Evolutionary conservation across 2,797 vertebrate species (phyloP).

Genomic region (Heterohyrax brucei): DNA sequence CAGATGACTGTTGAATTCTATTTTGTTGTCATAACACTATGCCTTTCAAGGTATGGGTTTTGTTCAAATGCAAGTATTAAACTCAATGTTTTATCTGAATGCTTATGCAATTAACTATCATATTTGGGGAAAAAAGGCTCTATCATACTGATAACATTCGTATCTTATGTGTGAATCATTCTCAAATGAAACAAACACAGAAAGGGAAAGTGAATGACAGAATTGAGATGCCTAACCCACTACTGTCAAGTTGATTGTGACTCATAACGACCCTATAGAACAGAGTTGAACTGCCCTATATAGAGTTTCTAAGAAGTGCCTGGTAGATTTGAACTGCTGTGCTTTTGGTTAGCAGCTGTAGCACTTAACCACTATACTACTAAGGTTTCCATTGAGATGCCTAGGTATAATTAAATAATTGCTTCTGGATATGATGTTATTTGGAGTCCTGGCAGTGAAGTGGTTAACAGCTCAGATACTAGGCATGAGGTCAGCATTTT

Average conservation of each 20-base stretch:
- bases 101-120: background rate
- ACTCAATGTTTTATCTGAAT: slow-evolving; percentile 14
- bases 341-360: no score
- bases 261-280: no score
- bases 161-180: background rate
- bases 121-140: background rate
- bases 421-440: background rate
- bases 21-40: background rate
- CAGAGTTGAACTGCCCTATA: no score
- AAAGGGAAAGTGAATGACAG: background rate
- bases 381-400: background rate
- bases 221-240: background rate
- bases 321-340: no score
- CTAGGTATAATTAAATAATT: slow-evolving; percentile 45
- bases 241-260: no score
- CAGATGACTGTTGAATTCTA: background rate
- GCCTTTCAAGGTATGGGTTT: background rate
- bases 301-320: no score
- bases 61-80: slow-evolving; percentile 44
- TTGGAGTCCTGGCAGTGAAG: background rate
- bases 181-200: background rate
- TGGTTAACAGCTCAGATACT: no score
- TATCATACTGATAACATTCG: background rate
- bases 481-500: no score
- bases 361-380: no score